Evolutionary conservation across 2,797 vertebrate genomes (phyloP), one percentile per base, ranked within the genome.

Genomic region (Rhynchotus rufescens): DNA sequence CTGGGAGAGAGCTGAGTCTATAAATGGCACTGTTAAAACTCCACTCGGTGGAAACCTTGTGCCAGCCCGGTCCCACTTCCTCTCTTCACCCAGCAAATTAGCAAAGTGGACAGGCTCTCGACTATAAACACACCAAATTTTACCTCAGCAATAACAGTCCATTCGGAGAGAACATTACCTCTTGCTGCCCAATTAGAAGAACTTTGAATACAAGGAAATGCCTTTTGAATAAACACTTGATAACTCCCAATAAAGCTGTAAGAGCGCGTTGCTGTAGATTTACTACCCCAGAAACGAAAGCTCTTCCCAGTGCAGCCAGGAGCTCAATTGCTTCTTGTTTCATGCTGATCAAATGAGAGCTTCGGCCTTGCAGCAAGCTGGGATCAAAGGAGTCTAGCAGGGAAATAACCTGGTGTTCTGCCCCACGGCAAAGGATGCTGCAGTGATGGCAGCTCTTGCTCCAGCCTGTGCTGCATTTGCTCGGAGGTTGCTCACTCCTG

Each of bases 221-320:
- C 77, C 90, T 94, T 95, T 90, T 67, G 92, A 93, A 94, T 88
- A 95, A 95, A 91, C 93, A 93, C 84, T 95, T 93, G 92, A 94
- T 93, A 94, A 95, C 69, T 82, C 77, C 94, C 90, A 92, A 94
- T 96, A 89, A 94, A 94, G 83, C 90, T 90, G 84, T 79, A 89
- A 83, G 84, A 74, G 60, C 66, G 67, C 89, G 44, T 90, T 89
- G 59, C 86, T 90, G 84, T 74, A 92, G 81, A 94, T 94, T 96
- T 96, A 94, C 92, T 86, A 12, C 71, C 36, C 36, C 79, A 82
- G 87, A 94, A 93, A 69, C 69, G 47, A 85, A 75, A 87, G 73
- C 84, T 95, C 90, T 82, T 87, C 93, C 51, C 12, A 1, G 44
- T 1, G 4, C 65, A 60, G 71, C 78, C 83, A 92, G 88, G 45